These are phyloP conservation scores for Oophaga pumilio DNA, from an alignment of 2,113 vertebrate species.

Conservation along the genomic window DNA sequence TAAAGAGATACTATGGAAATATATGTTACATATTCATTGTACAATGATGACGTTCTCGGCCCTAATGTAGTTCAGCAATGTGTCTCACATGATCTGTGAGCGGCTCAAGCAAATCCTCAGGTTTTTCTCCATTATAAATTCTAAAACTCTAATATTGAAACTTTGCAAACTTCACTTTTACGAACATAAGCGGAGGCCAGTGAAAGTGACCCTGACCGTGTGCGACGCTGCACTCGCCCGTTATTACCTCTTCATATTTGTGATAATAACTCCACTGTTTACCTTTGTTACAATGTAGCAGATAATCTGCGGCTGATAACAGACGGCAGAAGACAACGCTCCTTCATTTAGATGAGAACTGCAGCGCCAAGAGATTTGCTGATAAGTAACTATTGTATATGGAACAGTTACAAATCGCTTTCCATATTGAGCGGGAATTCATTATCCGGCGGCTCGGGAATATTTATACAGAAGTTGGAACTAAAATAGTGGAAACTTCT, in stretches of 20 bases:
- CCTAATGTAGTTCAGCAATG: too few relatives aligned
- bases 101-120: not conserved
- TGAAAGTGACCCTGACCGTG: not conserved
- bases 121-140: not conserved
- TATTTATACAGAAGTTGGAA: not conserved
- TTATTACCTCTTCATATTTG: not conserved
- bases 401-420: not conserved
- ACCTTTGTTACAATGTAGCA: not conserved
- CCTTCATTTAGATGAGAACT: not conserved
- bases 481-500: not conserved
- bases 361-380: not conserved
- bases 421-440: not conserved
- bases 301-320: slow-evolving; percentile 6
- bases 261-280: not conserved
- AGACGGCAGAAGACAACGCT: not conserved
- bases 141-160: not conserved
- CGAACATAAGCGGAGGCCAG: not conserved
- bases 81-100: too few relatives aligned
- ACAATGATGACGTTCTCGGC: too few relatives aligned
- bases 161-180: not conserved
- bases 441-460: not conserved
- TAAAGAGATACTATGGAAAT: too few relatives aligned
- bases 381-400: not conserved
- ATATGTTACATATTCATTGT: too few relatives aligned
- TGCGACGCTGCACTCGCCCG: not conserved